A percentile compares a stretch with the other conserved stretches of the same genome.
Evolutionary conservation across 2,888 invertebrate genomes (phyloP).

Genomic region (Branchipolynoe longqiensis): DNA sequence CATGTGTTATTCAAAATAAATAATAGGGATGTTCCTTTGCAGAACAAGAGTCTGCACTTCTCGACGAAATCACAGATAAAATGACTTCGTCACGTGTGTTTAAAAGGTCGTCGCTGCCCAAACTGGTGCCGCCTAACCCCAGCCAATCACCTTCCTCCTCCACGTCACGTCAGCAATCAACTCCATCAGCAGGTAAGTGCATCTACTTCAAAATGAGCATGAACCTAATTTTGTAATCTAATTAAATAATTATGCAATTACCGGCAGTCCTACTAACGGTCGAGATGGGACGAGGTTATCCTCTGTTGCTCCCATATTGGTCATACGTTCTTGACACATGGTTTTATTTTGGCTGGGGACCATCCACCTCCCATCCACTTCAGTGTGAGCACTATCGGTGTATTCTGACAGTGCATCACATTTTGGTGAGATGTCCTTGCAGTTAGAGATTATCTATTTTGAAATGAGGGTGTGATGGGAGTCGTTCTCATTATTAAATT

Average conservation of each 20-base stretch:
- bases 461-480: too few species aligned
- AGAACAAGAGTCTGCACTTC: conserved; percentile 74
- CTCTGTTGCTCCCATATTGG: too few species aligned
- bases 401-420: too few species aligned
- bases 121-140: background rate
- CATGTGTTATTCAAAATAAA: background rate
- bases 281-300: too few species aligned
- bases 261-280: too few species aligned
- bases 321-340: too few species aligned
- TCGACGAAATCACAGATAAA: conserved; percentile 77
- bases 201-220: background rate
- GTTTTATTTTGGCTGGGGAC: too few species aligned
- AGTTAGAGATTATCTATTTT: too few species aligned
- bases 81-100: conserved; percentile 72
- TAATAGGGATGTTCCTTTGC: background rate
- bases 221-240: background rate
- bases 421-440: too few species aligned
- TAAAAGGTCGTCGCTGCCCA: conserved; percentile 26
- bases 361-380: too few species aligned
- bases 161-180: background rate
- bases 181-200: background rate
- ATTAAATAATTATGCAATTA: background rate
- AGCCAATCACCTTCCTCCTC: background rate
- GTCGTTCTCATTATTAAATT: too few species aligned
- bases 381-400: too few species aligned